Conservation (phyloP, 2,888 invertebrate species). For the Diplolepis rosae region DNA sequence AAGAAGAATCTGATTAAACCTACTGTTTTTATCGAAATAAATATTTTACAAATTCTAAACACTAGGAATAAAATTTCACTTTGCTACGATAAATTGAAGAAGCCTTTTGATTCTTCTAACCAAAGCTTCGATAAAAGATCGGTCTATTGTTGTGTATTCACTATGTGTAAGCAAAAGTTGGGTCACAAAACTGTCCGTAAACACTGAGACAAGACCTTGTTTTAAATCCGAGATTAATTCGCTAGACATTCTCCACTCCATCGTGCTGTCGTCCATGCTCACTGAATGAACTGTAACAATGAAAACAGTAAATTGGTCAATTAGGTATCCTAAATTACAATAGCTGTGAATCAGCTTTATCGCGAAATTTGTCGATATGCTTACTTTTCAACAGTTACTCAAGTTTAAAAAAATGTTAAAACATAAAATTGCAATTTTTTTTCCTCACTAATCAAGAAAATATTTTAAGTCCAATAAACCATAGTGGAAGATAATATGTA, state of each 20-base stretch:
- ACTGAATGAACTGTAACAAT: conserved; percentile 52
- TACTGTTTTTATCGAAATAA: conserved; percentile 7
- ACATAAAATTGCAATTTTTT: too few species aligned
- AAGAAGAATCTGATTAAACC: not conserved
- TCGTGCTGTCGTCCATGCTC: conserved; percentile 62
- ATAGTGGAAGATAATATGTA: too few species aligned
- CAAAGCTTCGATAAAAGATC: conserved; percentile 83
- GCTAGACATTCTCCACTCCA: conserved; percentile 76
- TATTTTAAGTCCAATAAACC: too few species aligned
- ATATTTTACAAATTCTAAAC: conserved; percentile 8
- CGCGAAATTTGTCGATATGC: too few species aligned
- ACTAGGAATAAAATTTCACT: conserved; percentile 61
- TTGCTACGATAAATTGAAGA: conserved; percentile 84
- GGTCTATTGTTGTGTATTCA: conserved; percentile 80
- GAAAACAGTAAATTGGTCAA: conserved; percentile 7
- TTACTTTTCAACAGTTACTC: too few species aligned
- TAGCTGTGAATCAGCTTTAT: not conserved
- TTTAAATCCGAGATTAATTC: conserved; percentile 81
- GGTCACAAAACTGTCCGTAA: conserved; percentile 86
- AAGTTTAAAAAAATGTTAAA: too few species aligned
- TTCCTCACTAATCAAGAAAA: too few species aligned
- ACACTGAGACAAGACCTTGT: conserved; percentile 82
- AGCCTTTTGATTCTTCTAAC: conserved; percentile 86
- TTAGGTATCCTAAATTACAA: not conserved
- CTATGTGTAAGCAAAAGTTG: conserved; percentile 82